Base-by-base conservation (phyloP, 2,888 invertebrate species). In the Lasioglossum oenotherae region DNA sequence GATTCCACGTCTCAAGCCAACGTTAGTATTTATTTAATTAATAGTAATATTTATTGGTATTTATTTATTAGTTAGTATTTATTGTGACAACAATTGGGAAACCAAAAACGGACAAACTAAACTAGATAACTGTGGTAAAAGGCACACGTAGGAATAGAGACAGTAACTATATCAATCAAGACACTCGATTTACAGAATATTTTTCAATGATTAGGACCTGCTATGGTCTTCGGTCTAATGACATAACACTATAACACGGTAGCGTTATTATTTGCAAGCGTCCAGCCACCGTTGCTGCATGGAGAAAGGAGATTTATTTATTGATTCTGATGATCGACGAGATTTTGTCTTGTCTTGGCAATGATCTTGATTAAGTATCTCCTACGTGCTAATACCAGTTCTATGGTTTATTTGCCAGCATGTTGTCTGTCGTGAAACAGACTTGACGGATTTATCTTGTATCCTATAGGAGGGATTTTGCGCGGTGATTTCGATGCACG, bases 401-500 rank as follows among this genome's bases (percentile, higher is more conserved):
- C 69, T n/a, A 76, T 74, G 35, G 74, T 64, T 27, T 49, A 74
- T 69, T 41, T 49, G 44, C 4, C 44, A 57, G 10, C 23, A 35
- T 0, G 31, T 46, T 6, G 38, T 53, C 23, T 74, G 2, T 16
- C 0, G 27, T 27, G 78, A 44, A 67, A 35, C 19, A 41, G 31
- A 38, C 14, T 23, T 77, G 53, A 87, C 53, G n/a, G n/a, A 1
- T 64, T 78, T 27, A 41, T 74, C 16, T 84, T 87, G 44, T 78
- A 74, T 84, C 77, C 67, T 82, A n/a, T 93, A 98, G 97, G 97
- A 97, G 71, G 97, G 97, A 79, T 98, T 98, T 94, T 97, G 97
- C 80, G 97, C 97, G 91, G 97, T 98, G 0, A 97, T 98, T 88
- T 98, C 98, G 0, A 97, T 98, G 97, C 96, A 97, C 80, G 98